Evolutionary conservation across 2,113 vertebrate species (phyloP).

Genomic region (Aegotheles bennettii): DNA sequence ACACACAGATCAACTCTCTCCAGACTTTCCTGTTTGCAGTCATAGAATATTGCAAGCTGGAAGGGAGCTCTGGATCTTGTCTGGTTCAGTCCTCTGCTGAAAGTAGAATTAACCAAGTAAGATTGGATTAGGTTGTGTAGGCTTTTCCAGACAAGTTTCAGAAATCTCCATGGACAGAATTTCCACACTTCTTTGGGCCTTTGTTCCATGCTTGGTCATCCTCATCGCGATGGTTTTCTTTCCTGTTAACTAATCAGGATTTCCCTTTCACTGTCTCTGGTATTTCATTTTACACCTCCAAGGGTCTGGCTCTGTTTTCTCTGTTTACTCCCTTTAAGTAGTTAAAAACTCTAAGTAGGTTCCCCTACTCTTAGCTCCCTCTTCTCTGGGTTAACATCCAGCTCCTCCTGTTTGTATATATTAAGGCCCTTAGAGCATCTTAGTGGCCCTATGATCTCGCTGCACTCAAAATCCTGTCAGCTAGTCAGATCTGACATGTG

Average conservation of each 20-base stretch:
- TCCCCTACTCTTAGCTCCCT: not conserved
- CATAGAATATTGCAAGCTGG: not conserved
- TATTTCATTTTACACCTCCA: not conserved
- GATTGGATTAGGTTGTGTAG: not conserved
- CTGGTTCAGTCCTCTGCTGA: not conserved
- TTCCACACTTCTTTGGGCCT: not conserved
- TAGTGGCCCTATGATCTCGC: not conserved
- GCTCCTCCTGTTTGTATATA: not conserved
- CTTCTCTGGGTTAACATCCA: not conserved
- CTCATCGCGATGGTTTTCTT: not conserved
- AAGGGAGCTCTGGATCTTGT: not conserved
- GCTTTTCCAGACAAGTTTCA: not conserved
- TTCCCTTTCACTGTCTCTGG: not conserved
- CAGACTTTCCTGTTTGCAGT: not conserved
- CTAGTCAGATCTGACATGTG: not conserved
- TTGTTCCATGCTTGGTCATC: not conserved
- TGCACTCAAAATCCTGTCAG: not conserved
- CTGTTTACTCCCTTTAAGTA: not conserved
- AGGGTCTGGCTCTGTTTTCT: not conserved
- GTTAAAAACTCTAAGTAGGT: not conserved
- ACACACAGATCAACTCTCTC: not conserved
- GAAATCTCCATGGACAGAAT: not conserved
- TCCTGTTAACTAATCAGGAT: not conserved
- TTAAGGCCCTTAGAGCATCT: not conserved
- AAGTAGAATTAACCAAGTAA: not conserved